Conservation (phyloP, 2,797 vertebrate genomes). For the Myoxocephalus aenaeus region DNA sequence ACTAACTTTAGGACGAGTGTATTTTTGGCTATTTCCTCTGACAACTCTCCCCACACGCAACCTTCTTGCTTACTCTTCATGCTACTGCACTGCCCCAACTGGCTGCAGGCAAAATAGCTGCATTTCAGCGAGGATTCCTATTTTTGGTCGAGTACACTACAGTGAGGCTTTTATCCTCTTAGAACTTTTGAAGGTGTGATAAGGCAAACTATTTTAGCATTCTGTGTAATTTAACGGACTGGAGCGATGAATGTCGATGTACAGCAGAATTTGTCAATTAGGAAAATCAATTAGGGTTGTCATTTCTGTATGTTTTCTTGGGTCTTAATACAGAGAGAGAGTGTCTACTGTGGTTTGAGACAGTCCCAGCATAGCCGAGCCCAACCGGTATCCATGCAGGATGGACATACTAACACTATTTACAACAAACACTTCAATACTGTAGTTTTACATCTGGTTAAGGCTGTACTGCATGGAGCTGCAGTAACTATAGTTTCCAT, state of each 20-base stretch:
- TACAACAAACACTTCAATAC: constrained; percentile 87
- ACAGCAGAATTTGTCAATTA: constrained; percentile 41
- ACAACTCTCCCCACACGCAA: constrained; percentile 63
- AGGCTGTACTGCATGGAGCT: constrained; percentile 84
- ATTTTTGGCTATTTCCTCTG: constrained; percentile 82
- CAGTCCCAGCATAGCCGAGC: constrained; percentile 61
- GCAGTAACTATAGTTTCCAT: constrained; percentile 83
- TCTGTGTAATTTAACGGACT: constrained; percentile 45
- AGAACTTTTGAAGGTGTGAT: constrained; percentile 45
- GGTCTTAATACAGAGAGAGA: constrained; percentile 49
- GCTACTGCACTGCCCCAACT: constrained; percentile 70
- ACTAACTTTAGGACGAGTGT: constrained; percentile 62
- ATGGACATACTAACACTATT: constrained; percentile 92
- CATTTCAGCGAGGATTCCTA: constrained; percentile 72
- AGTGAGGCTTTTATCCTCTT: constrained; percentile 45
- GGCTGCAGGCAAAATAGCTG: constrained; percentile 77
- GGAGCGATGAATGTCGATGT: constrained; percentile 24
- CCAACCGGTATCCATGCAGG: constrained; percentile 87
- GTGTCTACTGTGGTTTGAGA: constrained; percentile 66
- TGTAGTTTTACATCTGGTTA: constrained; percentile 85
- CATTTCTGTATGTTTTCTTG: constrained; percentile 54
- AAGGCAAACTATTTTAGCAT: constrained; percentile 57
- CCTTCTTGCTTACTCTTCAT: constrained; percentile 58
- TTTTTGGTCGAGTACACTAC: constrained; percentile 75
- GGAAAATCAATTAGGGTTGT: constrained; percentile 17